Evolutionary conservation across 1,140 invertebrate genomes (phyloP).

Genomic region (Phocides pigmalion): DNA sequence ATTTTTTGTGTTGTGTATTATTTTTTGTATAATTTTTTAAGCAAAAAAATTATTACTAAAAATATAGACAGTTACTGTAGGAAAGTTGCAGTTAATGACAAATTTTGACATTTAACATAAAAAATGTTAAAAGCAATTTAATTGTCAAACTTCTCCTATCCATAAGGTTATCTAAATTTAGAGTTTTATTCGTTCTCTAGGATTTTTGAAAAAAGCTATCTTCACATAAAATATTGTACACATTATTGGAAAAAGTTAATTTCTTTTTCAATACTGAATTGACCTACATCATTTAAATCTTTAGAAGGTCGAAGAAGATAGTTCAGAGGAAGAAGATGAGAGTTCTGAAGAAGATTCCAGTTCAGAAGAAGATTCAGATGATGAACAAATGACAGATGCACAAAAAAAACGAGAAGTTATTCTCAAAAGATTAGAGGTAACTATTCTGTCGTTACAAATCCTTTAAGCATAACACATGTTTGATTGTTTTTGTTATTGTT

Average conservation of each 20-base stretch:
- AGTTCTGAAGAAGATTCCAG: slow-evolving; percentile 82
- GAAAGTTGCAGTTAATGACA: too few relatives aligned
- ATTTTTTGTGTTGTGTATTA: not conserved
- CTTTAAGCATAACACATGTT: too few relatives aligned
- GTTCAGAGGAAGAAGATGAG: slow-evolving; percentile 77
- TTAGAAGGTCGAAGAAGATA: slow-evolving; percentile 59
- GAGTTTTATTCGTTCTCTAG: too few relatives aligned
- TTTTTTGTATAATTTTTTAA: slow-evolving; percentile 8
- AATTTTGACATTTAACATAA: too few relatives aligned
- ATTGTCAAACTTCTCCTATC: too few relatives aligned
- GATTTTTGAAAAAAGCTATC: too few relatives aligned
- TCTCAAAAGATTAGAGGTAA: slow-evolving; percentile 87
- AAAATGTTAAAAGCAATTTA: too few relatives aligned
- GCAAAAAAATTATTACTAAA: not conserved
- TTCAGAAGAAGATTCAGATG: slow-evolving; percentile 84
- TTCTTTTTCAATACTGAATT: not conserved
- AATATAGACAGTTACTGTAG: too few relatives aligned
- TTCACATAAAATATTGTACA: not conserved
- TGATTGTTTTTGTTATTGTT: too few relatives aligned
- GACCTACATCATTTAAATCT: not conserved
- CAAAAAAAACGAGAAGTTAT: slow-evolving; percentile 85
- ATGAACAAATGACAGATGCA: slow-evolving; percentile 83
- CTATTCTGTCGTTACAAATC: not conserved
- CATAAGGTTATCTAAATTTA: too few relatives aligned
- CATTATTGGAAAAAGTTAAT: not conserved